Base-by-base conservation (phyloP, 1,140 invertebrate species). In the Bilobella aurantiaca region DNA sequence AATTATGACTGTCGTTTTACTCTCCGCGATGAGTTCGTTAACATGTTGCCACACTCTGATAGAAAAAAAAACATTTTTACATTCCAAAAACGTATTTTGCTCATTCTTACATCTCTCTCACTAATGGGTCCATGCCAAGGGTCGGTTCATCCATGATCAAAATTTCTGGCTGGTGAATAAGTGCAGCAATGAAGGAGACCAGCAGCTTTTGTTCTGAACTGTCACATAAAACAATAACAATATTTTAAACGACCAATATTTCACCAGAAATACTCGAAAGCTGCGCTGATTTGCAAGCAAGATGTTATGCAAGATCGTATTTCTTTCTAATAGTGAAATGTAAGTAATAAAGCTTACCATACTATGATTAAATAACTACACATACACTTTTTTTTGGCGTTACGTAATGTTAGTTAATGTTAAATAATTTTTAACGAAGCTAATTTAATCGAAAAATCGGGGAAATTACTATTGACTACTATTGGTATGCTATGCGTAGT, bases 121-220 rank as follows among this genome's bases (percentile, higher is more conserved):
- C 75, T 2, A 83, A 64, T 8, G 82, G 82, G 73, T 83, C 82
- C 1, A 82, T 80, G n/a, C 82, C 82, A 2, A 82, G 81, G 5
- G 82, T 83, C 0, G 82, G 82, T 70, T 83, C 82, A 73, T 83
- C 82, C 21, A 83, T 74, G 34, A 83, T 78, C 1, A 83, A 68
- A 0, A 83, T 70, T 65, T 79, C 75, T 2, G 82, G 81, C 61
- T 81, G 76, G 53, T 83, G 79, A 14, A 84, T 69, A 37, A 83
- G 67, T 28, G 82, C 81, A 3, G 77, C 74, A 18, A 80, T 79
- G 53, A 83, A 77, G 37, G 79, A 81, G 3, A 81, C 77, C 62
- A 81, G 67, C n/a, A n/a, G n/a, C n/a, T n/a, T 31, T 81, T 47
- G 27, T 31, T 29, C 46, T 69, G 64, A 16, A 58, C 67, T 2